Base-by-base conservation (phyloP, 2,888 invertebrate species). In the Calliopum simillimum region DNA sequence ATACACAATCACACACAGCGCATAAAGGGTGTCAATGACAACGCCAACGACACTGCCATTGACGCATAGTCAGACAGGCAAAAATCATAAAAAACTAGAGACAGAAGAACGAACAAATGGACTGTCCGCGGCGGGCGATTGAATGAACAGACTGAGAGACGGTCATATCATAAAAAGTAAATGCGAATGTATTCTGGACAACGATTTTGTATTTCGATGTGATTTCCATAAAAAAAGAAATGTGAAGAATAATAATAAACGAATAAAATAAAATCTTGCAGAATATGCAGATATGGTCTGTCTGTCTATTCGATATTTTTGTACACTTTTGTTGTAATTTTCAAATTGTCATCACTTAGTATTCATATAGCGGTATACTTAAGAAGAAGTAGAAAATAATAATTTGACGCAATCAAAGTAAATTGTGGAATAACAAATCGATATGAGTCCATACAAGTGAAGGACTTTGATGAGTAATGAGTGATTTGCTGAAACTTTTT, bases 221-320 rank as follows among this genome's bases (percentile, higher is more conserved):
- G 61, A 63, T 6, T 44, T 49, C 47, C 25, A 63, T 55, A 63
- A 41, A 56, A 63, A 41, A 56, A 59, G n/a, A 69, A 69, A 63
- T 63, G 58, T 59, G 47, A 58, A 44, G 58, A 70, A 55, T 46
- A 68, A 62, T 62, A 70, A 68, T 43, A 68, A 58, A 64, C 68
- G 68, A 41, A 68, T 68, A 58, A 64, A 67, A 67, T 61, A 70
- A 55, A 63, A 44, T 63, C 13, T 41, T 71, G 71, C 67, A 63
- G 23, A 71, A 19, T 63, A 49, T 67, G 71, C 71, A 62, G 25
- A 63, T 33, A 33, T 8, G 2, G 33, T 3, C 33, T 4, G 33
- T n/a, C n/a, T n/a, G n/a, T n/a, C n/a, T n/a, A n/a, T 6, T 33
- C 33, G 33, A 33, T 33, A 33, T 33, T 33, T 33, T 8, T n/a